Conservation (phyloP, 1,140 invertebrate genomes). For the Drosophila sproati region DNA sequence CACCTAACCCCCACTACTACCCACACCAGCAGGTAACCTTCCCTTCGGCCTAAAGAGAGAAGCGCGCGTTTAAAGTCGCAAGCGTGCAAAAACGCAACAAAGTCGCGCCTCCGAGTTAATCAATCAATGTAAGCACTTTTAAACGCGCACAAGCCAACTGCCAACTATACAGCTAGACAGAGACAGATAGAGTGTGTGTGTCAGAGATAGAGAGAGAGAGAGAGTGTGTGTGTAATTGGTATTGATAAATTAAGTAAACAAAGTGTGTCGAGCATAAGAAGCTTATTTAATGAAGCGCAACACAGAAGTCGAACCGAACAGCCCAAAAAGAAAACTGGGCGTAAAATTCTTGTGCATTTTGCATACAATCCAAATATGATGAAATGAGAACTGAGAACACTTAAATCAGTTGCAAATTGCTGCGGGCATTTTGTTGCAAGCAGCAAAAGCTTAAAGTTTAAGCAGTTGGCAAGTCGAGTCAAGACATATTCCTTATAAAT, state of each 20-base stretch:
- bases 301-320: conserved; percentile 24
- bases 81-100: conserved; percentile 68
- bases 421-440: too few species aligned
- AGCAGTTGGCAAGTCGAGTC: too few species aligned
- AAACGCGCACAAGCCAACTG: conserved; percentile 38
- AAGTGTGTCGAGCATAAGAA: conserved; percentile 66
- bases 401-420: too few species aligned
- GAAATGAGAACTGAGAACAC: too few species aligned
- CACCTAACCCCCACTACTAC: conserved; percentile 2
- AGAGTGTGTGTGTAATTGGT: conserved; percentile 60
- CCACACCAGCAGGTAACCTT: not conserved
- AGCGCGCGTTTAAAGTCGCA: conserved; percentile 58
- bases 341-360: not conserved
- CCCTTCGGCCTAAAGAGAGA: not conserved
- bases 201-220: not conserved
- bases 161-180: not conserved
- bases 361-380: too few species aligned
- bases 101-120: conserved; percentile 76
- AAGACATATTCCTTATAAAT: too few species aligned
- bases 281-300: conserved; percentile 66
- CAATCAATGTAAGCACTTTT: conserved; percentile 78
- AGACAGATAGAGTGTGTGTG: not conserved
- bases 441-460: too few species aligned
- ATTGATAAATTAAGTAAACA: conserved; percentile 71
- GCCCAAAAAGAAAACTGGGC: conserved; percentile 11